Evolutionary conservation across 30 jellyfish, hydroid and myxozoan genomes (phyloP).

Genomic region (Haliclystus octoradiatus): DNA sequence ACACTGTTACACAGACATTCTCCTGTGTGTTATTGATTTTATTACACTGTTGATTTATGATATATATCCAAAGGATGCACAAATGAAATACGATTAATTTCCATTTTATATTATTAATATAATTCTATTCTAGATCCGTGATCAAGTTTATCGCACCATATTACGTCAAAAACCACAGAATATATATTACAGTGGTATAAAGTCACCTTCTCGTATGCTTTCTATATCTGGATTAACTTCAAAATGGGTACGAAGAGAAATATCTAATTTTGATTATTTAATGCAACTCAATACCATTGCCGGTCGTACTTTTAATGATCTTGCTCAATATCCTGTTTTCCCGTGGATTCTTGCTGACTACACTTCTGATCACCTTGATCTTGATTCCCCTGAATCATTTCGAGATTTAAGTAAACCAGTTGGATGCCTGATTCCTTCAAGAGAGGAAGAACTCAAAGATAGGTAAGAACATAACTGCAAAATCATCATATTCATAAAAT

Average conservation of each 20-base stretch:
- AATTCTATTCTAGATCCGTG: neutral
- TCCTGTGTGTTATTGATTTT: too few species aligned
- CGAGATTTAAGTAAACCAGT: conserved; percentile 80
- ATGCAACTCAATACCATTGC: conserved; percentile 92
- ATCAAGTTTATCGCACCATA: neutral
- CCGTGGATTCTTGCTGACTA: conserved; percentile 92
- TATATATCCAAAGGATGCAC: too few species aligned
- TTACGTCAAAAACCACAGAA: conserved; percentile 36
- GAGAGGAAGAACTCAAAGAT: conserved; percentile 38
- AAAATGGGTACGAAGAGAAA: conserved; percentile 87
- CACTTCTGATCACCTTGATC: conserved; percentile 53
- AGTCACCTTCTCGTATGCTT: conserved; percentile 67
- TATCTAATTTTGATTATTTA: conserved; percentile 73
- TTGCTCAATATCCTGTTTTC: conserved; percentile 94
- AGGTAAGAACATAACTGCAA: conserved; percentile 51
- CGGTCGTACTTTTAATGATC: conserved; percentile 91
- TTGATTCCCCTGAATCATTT: conserved; percentile 39
- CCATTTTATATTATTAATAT: too few species aligned
- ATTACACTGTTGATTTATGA: too few species aligned
- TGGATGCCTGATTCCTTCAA: conserved; percentile 57
- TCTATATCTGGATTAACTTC: conserved; percentile 62
- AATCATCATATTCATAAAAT: too few species aligned
- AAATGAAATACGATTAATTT: too few species aligned
- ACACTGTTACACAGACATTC: too few species aligned
- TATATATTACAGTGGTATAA: conserved; percentile 77